Conservation (phyloP, 2,113 vertebrate species). For the Callospermophilus lateralis region DNA sequence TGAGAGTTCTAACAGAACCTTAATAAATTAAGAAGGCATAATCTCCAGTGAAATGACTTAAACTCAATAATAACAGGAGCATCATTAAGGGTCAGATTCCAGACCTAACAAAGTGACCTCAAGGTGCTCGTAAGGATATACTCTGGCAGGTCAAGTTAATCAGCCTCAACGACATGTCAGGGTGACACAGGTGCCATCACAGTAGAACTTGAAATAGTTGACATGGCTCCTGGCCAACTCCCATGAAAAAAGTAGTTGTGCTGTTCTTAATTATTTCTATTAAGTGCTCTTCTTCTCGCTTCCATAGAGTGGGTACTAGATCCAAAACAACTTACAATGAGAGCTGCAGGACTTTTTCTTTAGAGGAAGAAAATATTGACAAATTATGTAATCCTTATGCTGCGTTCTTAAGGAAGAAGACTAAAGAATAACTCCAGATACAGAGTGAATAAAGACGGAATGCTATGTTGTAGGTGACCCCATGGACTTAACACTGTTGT, state of each 20-base stretch:
- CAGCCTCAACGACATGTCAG: neutral
- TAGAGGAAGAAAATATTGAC: neutral
- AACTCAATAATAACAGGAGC: neutral
- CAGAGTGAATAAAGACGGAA: neutral
- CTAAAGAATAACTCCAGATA: neutral
- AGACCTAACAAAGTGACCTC: neutral
- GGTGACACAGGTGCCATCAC: neutral
- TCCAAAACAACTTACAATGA: neutral
- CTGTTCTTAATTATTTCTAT: neutral
- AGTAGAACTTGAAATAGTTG: neutral
- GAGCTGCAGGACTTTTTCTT: neutral
- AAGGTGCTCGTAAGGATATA: neutral
- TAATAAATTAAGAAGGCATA: neutral
- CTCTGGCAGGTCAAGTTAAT: neutral
- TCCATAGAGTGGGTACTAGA: neutral
- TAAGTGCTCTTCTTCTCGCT: neutral
- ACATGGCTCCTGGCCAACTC: neutral
- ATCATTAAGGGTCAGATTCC: neutral
- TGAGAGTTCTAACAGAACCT: neutral
- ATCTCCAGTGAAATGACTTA: neutral
- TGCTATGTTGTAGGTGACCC: neutral
- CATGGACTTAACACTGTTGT: neutral
- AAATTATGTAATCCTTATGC: neutral
- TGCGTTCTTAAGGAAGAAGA: neutral
- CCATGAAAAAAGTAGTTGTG: neutral